Evolutionary conservation across 1,140 invertebrate species (phyloP).

Genomic region (Cecropterus lyciades): DNA sequence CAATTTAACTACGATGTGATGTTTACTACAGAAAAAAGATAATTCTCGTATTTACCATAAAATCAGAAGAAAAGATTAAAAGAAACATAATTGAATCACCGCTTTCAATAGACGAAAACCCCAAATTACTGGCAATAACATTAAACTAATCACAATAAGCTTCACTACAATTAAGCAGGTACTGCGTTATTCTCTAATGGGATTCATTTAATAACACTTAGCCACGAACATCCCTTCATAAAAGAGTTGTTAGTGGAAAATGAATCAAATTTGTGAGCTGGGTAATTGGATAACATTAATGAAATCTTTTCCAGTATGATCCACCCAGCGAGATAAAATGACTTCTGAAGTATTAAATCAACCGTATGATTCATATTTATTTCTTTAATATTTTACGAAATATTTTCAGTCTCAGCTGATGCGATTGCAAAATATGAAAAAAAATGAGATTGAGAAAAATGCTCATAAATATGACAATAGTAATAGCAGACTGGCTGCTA

Average conservation of each 20-base stretch:
- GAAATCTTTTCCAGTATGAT: slow-evolving; percentile 11
- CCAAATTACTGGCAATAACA: slow-evolving; percentile 4
- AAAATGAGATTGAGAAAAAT: too few relatives aligned
- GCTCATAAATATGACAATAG: too few relatives aligned
- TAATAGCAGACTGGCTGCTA: too few relatives aligned
- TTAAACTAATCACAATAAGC: neutral
- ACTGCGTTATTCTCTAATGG: slow-evolving; percentile 14
- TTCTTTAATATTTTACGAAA: too few relatives aligned
- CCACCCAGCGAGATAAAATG: neutral
- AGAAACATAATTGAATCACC: neutral
- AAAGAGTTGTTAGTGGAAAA: slow-evolving; percentile 28
- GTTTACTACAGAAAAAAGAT: too few relatives aligned
- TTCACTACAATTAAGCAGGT: neutral
- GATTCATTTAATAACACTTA: slow-evolving; percentile 19
- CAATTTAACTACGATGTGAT: too few relatives aligned
- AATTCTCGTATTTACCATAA: too few relatives aligned
- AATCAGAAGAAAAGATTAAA: too few relatives aligned
- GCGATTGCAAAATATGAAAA: too few relatives aligned
- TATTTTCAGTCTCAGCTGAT: too few relatives aligned
- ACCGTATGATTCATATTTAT: too few relatives aligned
- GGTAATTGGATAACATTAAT: slow-evolving; percentile 20
- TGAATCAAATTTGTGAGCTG: slow-evolving; percentile 43
- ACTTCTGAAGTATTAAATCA: neutral
- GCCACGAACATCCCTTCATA: slow-evolving; percentile 12
- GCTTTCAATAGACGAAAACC: neutral